Conservation (phyloP, 2,888 invertebrate species). For the Unio delphinus region DNA sequence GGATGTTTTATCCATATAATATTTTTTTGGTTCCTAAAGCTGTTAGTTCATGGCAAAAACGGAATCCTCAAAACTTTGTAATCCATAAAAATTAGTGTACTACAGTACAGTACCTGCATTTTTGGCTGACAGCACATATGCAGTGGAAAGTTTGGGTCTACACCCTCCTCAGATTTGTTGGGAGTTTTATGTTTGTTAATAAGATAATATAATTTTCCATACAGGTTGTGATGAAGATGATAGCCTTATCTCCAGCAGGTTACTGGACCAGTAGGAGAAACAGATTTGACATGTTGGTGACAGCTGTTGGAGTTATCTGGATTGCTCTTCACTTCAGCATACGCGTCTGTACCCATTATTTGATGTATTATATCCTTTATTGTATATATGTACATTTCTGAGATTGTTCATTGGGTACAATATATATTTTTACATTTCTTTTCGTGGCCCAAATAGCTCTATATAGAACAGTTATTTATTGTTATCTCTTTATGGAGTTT, state of each 20-base stretch:
- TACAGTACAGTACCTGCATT: no score
- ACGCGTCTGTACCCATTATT: slow-evolving; percentile 21
- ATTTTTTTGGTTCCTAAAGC: no score
- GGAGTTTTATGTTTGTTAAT: neutral
- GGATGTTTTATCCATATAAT: no score
- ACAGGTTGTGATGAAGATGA: slow-evolving; percentile 93
- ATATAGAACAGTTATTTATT: neutral
- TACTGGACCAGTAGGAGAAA: slow-evolving; percentile 99
- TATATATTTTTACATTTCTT: no score
- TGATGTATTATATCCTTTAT: neutral
- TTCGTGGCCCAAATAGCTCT: neutral
- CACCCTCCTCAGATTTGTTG: neutral
- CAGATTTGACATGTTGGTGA: slow-evolving; percentile 96
- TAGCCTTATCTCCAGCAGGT: slow-evolving; percentile 97
- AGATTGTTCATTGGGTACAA: no score
- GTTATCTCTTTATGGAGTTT: neutral
- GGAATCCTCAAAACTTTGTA: no score
- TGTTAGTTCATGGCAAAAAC: no score
- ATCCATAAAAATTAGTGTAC: no score
- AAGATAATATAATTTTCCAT: neutral
- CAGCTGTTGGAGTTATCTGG: slow-evolving; percentile 97
- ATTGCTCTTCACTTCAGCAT: slow-evolving; percentile 92
- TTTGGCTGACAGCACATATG: no score
- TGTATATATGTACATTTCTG: neutral
- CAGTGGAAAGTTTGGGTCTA: neutral